Evolutionary conservation across 2,113 vertebrate species (phyloP).

Genomic region (Poicephalus gulielmi): DNA sequence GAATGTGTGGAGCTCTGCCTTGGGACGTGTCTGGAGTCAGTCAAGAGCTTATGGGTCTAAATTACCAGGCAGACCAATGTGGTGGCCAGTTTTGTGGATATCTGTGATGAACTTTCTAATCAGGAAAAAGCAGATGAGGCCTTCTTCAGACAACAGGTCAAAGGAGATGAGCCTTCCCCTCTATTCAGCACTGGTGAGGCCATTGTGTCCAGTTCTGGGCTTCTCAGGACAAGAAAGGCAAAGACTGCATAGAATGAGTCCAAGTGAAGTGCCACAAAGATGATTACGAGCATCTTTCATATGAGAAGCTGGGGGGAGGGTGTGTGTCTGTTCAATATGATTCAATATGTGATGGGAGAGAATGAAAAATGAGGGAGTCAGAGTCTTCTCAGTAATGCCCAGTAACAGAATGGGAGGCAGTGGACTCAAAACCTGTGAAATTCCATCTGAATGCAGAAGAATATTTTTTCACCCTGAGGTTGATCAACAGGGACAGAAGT

Average conservation of each 20-base stretch:
- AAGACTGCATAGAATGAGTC: not conserved
- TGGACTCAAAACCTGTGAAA: not conserved
- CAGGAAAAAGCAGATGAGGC: not conserved
- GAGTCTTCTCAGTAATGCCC: not conserved
- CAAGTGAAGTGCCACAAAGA: not conserved
- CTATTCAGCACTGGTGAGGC: not conserved
- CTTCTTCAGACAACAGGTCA: not conserved
- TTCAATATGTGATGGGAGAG: not conserved
- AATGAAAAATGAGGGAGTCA: not conserved
- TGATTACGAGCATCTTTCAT: not conserved
- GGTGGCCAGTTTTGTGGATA: not conserved
- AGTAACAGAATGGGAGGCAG: not conserved
- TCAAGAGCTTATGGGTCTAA: not conserved
- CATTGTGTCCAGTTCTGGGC: not conserved
- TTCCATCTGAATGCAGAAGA: not conserved
- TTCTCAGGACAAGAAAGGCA: not conserved
- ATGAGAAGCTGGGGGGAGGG: not conserved
- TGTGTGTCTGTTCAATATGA: not conserved
- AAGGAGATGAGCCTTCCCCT: not conserved
- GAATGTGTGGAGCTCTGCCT: not conserved
- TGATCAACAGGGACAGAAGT: not conserved
- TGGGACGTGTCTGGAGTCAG: not conserved
- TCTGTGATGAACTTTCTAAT: not conserved
- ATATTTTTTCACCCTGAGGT: not conserved
- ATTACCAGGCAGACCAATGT: not conserved